These are phyloP conservation scores for Zoanthus gigantus DNA, from an alignment of 92 coral and sea anemone genomes.

Conservation along the genomic window DNA sequence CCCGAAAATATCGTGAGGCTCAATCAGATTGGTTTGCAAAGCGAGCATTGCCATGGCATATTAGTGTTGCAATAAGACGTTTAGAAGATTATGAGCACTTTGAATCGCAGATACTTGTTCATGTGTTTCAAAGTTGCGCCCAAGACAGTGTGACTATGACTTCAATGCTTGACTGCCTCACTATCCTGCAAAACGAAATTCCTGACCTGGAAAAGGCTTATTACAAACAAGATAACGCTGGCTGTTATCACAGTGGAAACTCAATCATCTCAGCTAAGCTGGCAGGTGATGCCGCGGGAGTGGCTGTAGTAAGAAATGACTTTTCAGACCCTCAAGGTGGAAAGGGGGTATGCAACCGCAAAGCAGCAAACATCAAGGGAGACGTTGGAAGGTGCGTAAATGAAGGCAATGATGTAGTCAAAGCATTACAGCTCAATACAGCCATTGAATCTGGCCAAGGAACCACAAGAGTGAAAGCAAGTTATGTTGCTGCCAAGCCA, in stretches of 20 bases:
- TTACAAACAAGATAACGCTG: conserved; percentile 61
- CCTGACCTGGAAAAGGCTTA: conserved; percentile 52
- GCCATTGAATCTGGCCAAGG: conserved; percentile 46
- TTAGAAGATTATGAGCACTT: conserved; percentile 38
- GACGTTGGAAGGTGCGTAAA: neutral
- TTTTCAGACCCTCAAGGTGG: neutral
- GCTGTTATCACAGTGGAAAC: conserved; percentile 65
- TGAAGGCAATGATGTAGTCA: conserved; percentile 8
- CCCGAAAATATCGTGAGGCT: neutral
- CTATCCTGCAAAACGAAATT: conserved; percentile 37
- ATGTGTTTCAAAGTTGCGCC: conserved; percentile 61
- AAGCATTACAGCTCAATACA: conserved; percentile 42
- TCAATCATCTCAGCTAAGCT: conserved; percentile 48
- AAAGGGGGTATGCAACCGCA: conserved; percentile 59
- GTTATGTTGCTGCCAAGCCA: neutral
- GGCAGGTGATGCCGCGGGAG: conserved; percentile 50
- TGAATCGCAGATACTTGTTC: conserved; percentile 59
- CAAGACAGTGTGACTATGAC: conserved; percentile 60
- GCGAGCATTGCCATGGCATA: conserved; percentile 68
- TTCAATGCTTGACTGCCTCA: conserved; percentile 47
- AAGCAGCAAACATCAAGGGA: conserved; percentile 14
- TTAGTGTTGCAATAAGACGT: conserved; percentile 56
- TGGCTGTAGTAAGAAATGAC: conserved; percentile 51
- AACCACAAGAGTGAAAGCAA: conserved; percentile 24
- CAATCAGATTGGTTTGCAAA: neutral